Evolutionary conservation across 92 coral and sea anemone species (phyloP), one percentile per base, ranked within the genome.

Genomic region (Heliopora coerulea): DNA sequence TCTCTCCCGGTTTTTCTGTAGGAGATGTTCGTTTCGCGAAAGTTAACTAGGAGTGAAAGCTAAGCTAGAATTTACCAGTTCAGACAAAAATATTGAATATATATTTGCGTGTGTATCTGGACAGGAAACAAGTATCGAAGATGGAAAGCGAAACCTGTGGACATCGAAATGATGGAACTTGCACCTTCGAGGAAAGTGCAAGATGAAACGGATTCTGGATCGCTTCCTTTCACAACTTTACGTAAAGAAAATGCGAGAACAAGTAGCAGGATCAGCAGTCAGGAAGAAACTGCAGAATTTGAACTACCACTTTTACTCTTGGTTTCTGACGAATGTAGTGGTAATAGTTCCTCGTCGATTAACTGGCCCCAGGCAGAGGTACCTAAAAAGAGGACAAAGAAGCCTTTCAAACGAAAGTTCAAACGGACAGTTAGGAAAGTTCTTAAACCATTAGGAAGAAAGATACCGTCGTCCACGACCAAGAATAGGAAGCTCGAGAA

Each of bases 91-190:
- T n/a, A n/a, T n/a, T n/a, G n/a, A n/a, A n/a, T 21, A 31, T 8
- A 25, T 63, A 18, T 63, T 28, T 31, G 15, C 7, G 17, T 31
- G 25, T 61, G 34, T 28, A 19, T 31, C 49, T 63, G 15, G 28
- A 19, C 70, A 34, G 70, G 28, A 39, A 35, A 35, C 1, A 39
- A 19, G n/a, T 13, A 14, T 3, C 54, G 30, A 19, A 35, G 33
- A 40, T 63, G 29, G 52, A 35, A 28, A 63, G 12, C 1, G 39
- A 39, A 63, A 20, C 50, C 50, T 37, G 28, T 4, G 10, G 59
- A 49, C 74, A 67, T 67, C 15, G 74, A 67, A 49, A 27, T 67
- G 33, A 48, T 24, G 74, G 74, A 67, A 24, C 46, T 67, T 0
- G 48, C 24, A 49, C 39, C 74, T 11, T 48, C 18, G 32, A 44